Base-by-base conservation (phyloP, 2,888 invertebrate genomes). In the Scaptomyza polygonia region DNA sequence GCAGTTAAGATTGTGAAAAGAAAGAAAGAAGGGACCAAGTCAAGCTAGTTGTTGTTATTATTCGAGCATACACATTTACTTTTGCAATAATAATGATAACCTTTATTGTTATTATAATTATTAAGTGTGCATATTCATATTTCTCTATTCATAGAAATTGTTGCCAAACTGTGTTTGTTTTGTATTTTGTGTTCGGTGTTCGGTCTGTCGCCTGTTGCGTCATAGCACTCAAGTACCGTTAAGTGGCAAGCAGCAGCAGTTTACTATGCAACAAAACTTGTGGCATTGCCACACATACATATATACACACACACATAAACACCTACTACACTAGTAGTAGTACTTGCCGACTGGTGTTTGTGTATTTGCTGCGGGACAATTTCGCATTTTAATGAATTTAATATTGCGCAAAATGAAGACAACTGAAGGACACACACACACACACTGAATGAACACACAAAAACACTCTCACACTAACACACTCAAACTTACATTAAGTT, bases 371-470 rank as follows among this genome's bases (percentile, higher is more conserved):
- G 55, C 51, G 70, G 79, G 63, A 71, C 59, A 71, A 77, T 75
- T 86, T 83, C 56, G 57, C 74, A 77, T 79, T 86, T 86, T 77
- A 83, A 86, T 85, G 79, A 80, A 88, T 86, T 86, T 81, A 86
- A 88, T 89, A 88, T 68, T 64, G 73, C 77, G 78, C 39, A 84
- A 87, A 86, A 86, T 88, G 79, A 84, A 88, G 77, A 76, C 72
- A 72, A 72, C 69, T 66, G 63, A 66, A 65, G 61, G 52, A 71
- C 49, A 45, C 9, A 55, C 12, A 11, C 25, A 71, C 49, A 45
- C 9, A 55, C 12, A 11, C 25, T 18, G 7, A 52, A 54, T 44
- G 25, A 34, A 39, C 16, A 36, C 7, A 30, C 18, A 52, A 9
- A 42, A 29, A 32, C 39, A 45, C 30, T 34, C 9, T 43, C 45